These are phyloP conservation scores for Thumatha senex DNA, from an alignment of 2,888 invertebrate genomes.

Conservation along the genomic window DNA sequence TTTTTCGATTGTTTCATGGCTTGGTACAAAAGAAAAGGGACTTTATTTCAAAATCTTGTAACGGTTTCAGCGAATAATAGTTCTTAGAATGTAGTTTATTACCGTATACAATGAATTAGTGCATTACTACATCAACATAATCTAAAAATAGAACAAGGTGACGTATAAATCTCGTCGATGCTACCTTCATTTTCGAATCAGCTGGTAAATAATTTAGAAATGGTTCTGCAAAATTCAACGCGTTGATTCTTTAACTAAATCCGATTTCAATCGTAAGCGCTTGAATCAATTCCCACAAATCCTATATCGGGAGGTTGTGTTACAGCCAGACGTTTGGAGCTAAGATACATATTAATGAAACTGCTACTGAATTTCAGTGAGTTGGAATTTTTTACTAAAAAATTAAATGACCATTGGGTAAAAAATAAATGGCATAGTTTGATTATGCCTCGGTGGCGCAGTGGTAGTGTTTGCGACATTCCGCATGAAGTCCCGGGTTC, in stretches of 20 bases:
- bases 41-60: too few relatives aligned
- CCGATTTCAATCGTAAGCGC: conserved; percentile 15
- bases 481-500: too few relatives aligned
- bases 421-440: too few relatives aligned
- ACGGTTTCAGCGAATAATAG: too few relatives aligned
- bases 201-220: conserved; percentile 25
- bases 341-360: conserved; percentile 25
- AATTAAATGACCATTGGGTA: conserved; percentile 5
- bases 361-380: conserved; percentile 11
- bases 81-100: too few relatives aligned
- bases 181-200: conserved; percentile 24
- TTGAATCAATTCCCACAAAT: conserved; percentile 18
- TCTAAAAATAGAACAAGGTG: not conserved
- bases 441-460: too few relatives aligned
- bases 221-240: conserved; percentile 17
- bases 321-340: not conserved
- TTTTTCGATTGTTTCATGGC: too few relatives aligned
- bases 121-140: too few relatives aligned
- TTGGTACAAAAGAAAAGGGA: too few relatives aligned
- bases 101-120: too few relatives aligned
- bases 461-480: too few relatives aligned
- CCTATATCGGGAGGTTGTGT: conserved; percentile 16
- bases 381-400: conserved; percentile 10
- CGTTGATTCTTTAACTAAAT: conserved; percentile 12
- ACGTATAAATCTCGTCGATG: too few relatives aligned